Base-by-base conservation (phyloP, 2,888 invertebrate species). In the Drosophila limbata region DNA sequence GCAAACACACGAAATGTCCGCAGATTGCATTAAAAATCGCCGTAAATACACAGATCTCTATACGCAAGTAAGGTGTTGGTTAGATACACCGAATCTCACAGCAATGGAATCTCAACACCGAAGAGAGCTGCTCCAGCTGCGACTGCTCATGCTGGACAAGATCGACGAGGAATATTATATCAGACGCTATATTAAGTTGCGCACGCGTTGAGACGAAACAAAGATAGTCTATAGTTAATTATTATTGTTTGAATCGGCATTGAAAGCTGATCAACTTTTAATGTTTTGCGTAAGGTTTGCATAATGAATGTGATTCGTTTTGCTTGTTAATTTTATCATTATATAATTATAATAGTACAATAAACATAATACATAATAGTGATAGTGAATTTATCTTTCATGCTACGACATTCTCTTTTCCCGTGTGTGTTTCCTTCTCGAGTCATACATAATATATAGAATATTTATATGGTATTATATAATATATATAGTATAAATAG, bases 361-460 rank as follows among this genome's bases (percentile, higher is more conserved):
- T 84, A 86, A 84, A 86, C 84, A 77, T 84, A 84, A 81, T 81
- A 81, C 66, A 84, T 86, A 79, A 74, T 81, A 84, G 81, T 85
- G 63, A 77, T 69, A 73, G 63, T 73, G 63, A 73, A 66, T 71
- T 65, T 63, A 42, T 48, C 13, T 17, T 21, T 40, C 51, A 25
- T 57, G 21, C 47, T 33, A 10, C 15, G 40, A 40, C 37, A 37
- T 10, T 21, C 44, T 11, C 33, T 33, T 21, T 56, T 35, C n/a
- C 33, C 21, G 50, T 50, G 31, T 33, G 33, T 50, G 11, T 33
- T 56, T 11, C 15, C 61, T 68, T 70, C 51, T 56, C 59, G 65
- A 80, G 69, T 73, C 69, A 73, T 70, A 78, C 69, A 77, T 74
- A 77, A 72, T 69, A 39, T 64, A 61, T 69, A 64, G 72, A 65